Conservation (phyloP, 1,140 invertebrate genomes). For the Laupala kohalensis region DNA sequence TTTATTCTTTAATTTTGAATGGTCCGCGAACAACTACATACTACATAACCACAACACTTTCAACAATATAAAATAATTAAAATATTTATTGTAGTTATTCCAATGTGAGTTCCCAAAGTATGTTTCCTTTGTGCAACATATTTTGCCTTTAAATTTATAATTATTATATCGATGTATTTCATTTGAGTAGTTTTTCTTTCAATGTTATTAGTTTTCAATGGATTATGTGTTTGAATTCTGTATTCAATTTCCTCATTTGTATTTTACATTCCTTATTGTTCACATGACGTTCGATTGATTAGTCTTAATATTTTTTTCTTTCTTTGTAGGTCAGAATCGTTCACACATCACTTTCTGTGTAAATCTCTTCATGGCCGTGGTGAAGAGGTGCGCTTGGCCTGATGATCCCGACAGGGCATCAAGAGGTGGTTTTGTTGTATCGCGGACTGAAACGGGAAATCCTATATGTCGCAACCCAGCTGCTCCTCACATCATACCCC, state of each 20-base stretch:
- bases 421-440: conserved; percentile 66
- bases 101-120: no score
- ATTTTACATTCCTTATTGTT: background rate
- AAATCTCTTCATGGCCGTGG: conserved; percentile 61
- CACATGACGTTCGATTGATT: no score
- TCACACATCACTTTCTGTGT: conserved; percentile 52
- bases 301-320: no score
- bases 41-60: no score
- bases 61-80: no score
- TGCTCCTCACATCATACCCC: conserved; percentile 60
- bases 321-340: conserved; percentile 25
- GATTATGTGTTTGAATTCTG: background rate
- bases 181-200: no score
- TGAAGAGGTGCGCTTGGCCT: conserved; percentile 73
- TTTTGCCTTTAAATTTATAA: no score
- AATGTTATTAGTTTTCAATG: background rate
- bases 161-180: no score
- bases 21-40: no score
- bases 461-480: conserved; percentile 74
- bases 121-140: no score
- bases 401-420: conserved; percentile 63
- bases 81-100: no score
- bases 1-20: no score
- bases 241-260: background rate
- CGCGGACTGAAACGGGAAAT: conserved; percentile 55